Percentiles rank a stretch among this genome's conserved stretches.
Evolutionary conservation across 2,888 invertebrate genomes (phyloP).

Genomic region (Heliconius ismenius): DNA sequence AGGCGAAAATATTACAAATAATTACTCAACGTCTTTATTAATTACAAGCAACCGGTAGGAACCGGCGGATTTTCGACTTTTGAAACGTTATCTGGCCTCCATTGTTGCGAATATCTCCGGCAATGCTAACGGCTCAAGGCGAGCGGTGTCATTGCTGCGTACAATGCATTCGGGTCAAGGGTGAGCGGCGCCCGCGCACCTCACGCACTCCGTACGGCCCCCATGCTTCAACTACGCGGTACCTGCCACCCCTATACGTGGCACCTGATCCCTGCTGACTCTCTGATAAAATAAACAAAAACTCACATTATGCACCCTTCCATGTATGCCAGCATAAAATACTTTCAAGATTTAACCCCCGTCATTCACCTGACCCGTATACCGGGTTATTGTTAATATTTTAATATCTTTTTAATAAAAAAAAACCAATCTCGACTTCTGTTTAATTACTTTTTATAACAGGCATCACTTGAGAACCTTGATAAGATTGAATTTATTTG

Average conservation of each 20-base stretch:
- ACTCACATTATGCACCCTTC: constrained; percentile 68
- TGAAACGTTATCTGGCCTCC: constrained; percentile 82
- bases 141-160: constrained; percentile 81
- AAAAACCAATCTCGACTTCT: constrained; percentile 37
- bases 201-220: constrained; percentile 54
- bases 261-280: constrained; percentile 67
- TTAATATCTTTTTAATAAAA: constrained; percentile 52
- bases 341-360: constrained; percentile 55
- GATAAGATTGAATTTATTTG: constrained; percentile 40
- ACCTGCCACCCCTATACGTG: constrained; percentile 67
- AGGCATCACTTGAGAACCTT: constrained; percentile 29
- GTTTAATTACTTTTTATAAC: constrained; percentile 34
- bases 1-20: constrained; percentile 49
- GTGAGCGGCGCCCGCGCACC: constrained; percentile 57
- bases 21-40: constrained; percentile 70
- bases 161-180: constrained; percentile 80
- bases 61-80: constrained; percentile 79
- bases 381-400: constrained; percentile 55
- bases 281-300: constrained; percentile 50
- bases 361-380: constrained; percentile 73
- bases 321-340: constrained; percentile 58
- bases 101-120: constrained; percentile 82
- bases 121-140: constrained; percentile 81
- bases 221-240: constrained; percentile 50
- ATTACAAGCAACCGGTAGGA: constrained; percentile 70